A percentile compares a stretch with the other conserved stretches of the same genome.
Evolutionary conservation across 2,888 invertebrate genomes (phyloP).

Genomic region (Cataglyphis albicans): DNA sequence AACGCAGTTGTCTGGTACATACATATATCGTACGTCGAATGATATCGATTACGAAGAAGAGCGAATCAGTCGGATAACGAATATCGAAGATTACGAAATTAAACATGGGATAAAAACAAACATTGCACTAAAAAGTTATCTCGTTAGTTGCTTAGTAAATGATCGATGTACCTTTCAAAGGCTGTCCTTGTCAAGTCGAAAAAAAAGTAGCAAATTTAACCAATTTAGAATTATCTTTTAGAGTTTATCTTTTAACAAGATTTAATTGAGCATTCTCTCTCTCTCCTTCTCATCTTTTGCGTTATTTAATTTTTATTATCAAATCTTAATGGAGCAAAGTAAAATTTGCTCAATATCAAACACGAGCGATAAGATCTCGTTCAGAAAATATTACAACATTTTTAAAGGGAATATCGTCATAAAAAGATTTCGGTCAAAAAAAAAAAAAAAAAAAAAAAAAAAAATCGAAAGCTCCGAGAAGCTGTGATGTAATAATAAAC

Average conservation of each 20-base stretch:
- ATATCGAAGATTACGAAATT: conserved; percentile 54
- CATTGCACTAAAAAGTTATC: neutral
- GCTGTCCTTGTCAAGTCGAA: neutral
- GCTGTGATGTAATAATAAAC: conserved; percentile 7
- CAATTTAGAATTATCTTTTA: neutral
- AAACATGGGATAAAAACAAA: neutral
- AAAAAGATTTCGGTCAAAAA: neutral
- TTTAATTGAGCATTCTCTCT: neutral
- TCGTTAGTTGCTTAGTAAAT: conserved; percentile 14
- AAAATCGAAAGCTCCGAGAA: neutral
- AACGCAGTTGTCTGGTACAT: conserved; percentile 37
- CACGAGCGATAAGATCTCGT: neutral
- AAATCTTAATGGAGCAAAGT: neutral
- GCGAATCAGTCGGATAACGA: conserved; percentile 75
- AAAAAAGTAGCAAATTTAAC: neutral
- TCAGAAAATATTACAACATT: neutral
- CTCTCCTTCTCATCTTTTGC: neutral
- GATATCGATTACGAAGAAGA: conserved; percentile 77
- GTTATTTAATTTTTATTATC: neutral
- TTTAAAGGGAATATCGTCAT: neutral
- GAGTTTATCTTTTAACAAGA: neutral
- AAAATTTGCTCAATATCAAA: neutral
- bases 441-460: neutral
- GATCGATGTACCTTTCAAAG: neutral
- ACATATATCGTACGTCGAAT: conserved; percentile 20